Conservation (phyloP, 2,797 vertebrate species). For the Huso huso region DNA sequence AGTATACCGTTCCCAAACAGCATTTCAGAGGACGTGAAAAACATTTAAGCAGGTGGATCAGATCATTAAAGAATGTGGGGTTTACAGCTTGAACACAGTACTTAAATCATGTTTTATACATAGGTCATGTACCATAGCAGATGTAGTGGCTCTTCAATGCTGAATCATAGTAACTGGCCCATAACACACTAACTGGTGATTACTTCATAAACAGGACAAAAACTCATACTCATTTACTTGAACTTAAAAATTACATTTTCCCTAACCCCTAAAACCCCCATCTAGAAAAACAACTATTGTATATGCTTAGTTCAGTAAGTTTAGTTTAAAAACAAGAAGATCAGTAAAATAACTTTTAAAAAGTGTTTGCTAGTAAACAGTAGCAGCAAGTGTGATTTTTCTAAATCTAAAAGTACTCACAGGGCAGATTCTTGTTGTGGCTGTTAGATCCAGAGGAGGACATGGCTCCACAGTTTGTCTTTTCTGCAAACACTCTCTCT, state of each 20-base stretch:
- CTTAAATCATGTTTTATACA: too few species aligned
- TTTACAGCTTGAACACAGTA: too few species aligned
- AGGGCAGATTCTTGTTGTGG: constrained; percentile 51
- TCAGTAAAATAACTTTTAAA: not conserved
- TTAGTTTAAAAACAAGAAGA: not conserved
- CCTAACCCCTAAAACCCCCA: constrained; percentile 35
- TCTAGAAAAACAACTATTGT: constrained; percentile 23
- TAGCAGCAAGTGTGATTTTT: not conserved
- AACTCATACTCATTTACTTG: too few species aligned
- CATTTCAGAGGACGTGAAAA: too few species aligned
- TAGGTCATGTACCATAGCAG: too few species aligned
- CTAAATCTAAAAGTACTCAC: constrained; percentile 38
- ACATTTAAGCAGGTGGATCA: too few species aligned
- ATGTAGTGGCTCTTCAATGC: too few species aligned
- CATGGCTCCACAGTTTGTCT: constrained; percentile 35
- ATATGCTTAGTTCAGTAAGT: not conserved
- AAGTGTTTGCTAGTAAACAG: not conserved
- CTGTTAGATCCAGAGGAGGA: constrained; percentile 49
- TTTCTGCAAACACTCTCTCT: constrained; percentile 14
- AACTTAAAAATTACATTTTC: constrained; percentile 13
- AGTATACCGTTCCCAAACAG: too few species aligned
- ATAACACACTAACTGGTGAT: too few species aligned
- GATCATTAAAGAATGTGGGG: too few species aligned
- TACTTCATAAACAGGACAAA: too few species aligned
- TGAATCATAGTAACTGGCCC: too few species aligned